Evolutionary conservation across 1,140 invertebrate species (phyloP).

Genomic region (Sinella curviseta): DNA sequence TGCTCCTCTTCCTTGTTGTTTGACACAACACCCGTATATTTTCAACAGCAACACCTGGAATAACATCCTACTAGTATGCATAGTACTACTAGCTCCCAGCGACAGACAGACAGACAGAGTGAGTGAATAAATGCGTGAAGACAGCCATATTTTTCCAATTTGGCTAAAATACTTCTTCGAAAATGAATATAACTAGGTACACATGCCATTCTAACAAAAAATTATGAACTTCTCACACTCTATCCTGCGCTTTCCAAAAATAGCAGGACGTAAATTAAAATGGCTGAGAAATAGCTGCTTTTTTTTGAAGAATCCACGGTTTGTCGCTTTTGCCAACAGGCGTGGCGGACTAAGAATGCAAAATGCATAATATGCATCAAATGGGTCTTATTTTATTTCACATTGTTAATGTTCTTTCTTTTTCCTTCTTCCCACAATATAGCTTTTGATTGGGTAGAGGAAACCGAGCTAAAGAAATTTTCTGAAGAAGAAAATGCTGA

Average conservation of each 20-base stretch:
- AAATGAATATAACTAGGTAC: not conserved
- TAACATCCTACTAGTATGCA: no score
- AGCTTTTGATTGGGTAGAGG: constrained; percentile 43
- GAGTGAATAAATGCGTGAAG: not conserved
- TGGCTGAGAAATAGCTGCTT: no score
- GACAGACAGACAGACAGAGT: not conserved
- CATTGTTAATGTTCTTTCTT: not conserved
- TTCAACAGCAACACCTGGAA: not conserved
- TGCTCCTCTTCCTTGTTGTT: not conserved
- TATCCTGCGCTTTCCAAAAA: no score
- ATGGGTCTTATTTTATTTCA: not conserved
- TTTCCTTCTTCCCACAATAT: not conserved
- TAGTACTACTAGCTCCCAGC: no score
- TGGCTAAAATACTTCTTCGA: no score
- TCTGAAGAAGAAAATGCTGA: not conserved
- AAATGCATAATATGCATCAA: not conserved
- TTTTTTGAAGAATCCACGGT: no score
- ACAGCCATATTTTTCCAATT: not conserved
- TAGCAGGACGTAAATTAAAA: not conserved
- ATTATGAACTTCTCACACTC: no score
- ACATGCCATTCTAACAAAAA: not conserved
- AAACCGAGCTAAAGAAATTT: constrained; percentile 33
- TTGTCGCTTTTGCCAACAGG: no score
- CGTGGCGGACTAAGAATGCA: no score
- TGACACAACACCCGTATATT: not conserved